Percentiles rank a stretch among this genome's conserved stretches.
These are phyloP conservation scores for Acanthurus lineatus DNA, from an alignment of 2,797 vertebrate genomes.

Conservation along the genomic window DNA sequence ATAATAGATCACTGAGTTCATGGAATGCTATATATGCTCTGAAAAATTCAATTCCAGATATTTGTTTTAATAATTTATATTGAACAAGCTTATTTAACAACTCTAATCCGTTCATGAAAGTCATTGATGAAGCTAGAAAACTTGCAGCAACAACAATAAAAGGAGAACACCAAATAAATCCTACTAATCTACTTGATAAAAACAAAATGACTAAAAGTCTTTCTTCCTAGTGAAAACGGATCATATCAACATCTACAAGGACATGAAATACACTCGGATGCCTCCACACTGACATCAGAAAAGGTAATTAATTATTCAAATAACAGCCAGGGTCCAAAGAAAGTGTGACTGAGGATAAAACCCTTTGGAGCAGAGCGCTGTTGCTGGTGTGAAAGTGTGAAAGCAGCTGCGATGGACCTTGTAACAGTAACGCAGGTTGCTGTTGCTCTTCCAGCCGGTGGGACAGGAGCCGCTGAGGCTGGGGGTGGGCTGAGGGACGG, in stretches of 20 bases:
- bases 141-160: too few relatives aligned
- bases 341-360: conserved; percentile 6
- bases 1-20: too few relatives aligned
- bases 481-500: conserved; percentile 89
- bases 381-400: background rate
- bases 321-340: background rate
- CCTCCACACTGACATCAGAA: background rate
- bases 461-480: conserved; percentile 91
- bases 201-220: background rate
- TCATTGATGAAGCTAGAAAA: too few relatives aligned
- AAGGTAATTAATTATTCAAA: background rate
- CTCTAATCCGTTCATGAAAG: too few relatives aligned
- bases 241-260: conserved; percentile 4
- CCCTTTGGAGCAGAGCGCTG: background rate
- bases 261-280: background rate
- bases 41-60: too few relatives aligned
- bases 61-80: too few relatives aligned
- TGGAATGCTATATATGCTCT: too few relatives aligned
- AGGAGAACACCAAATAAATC: too few relatives aligned
- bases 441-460: conserved; percentile 89
- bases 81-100: too few relatives aligned
- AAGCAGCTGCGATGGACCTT: conserved; percentile 84
- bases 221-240: background rate
- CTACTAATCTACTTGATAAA: too few relatives aligned
- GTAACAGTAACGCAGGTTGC: conserved; percentile 92